Evolutionary conservation across 2,888 invertebrate genomes (phyloP), one percentile per base, ranked within the genome.

Genomic region (Apamea epomidion): DNA sequence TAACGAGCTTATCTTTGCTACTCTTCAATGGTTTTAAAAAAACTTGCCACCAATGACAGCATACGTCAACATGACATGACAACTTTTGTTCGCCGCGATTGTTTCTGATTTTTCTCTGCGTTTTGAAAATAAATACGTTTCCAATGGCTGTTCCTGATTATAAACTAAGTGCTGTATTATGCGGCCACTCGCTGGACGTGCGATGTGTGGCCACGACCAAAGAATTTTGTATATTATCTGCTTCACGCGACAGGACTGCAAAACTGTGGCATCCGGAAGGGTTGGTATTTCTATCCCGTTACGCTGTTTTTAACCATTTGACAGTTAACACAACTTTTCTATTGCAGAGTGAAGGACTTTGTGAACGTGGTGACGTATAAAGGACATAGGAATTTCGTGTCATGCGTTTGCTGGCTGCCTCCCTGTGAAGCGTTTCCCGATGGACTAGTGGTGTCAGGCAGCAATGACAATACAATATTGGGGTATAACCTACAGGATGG

Each of bases 351-450:
- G 65, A 97, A 97, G 86, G 97, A 97, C 76, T 98, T 98, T 90
- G 95, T 97, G 16, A 98, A 98, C 91, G 97, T 97, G 21, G 97
- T 98, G 75, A 98, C 98, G 0, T 98, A 98, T 90, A 97, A 97
- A 91, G 99, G 99, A 48, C 99, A 99, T 93, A 98, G 97, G 76
- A 99, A 99, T 93, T 99, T 99, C 94, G 98, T 99, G 0, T 98
- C 98, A 0, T 98, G 98, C 89, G 98, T 99, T 1, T 98, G 98
- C 92, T 98, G 98, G 92, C 92, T 99, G 89, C 98, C 98, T 70
- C 98, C 98, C 1, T 97, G 97, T 85, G 97, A 97, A 85, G 96
- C 97, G 37, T 98, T 98, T 92, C 98, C 98, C 0, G 97, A 98
- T 80, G 99, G 99, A 5, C 96, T 99, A 80, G 98, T 99, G 76